Conservation (phyloP, 1,140 invertebrate species). For the Gryllus bimaculatus region DNA sequence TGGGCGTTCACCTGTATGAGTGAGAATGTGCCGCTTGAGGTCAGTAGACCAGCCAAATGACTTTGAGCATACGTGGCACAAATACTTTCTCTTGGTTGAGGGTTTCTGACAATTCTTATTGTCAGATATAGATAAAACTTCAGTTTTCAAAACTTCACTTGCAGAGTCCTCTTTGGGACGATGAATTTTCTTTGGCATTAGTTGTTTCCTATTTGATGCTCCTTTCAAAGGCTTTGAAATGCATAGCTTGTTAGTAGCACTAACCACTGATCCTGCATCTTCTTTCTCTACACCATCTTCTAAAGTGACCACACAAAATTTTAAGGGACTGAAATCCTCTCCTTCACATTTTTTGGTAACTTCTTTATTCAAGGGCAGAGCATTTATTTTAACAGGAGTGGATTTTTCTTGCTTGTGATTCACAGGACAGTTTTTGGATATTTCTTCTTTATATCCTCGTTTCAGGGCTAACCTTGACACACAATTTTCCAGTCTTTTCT, state of each 20-base stretch:
- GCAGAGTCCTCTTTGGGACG: not conserved
- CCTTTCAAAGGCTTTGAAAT: slow-evolving; percentile 11
- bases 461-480: slow-evolving; percentile 21
- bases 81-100: slow-evolving; percentile 26
- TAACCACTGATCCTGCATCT: not conserved
- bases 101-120: not conserved
- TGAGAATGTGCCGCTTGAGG: slow-evolving; percentile 30
- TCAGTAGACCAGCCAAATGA: slow-evolving; percentile 34
- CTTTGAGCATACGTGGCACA: slow-evolving; percentile 30
- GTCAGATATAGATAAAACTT: not conserved
- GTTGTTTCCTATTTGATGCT: slow-evolving; percentile 22
- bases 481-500: slow-evolving; percentile 25
- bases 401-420: not conserved
- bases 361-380: not conserved
- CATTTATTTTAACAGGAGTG: not conserved
- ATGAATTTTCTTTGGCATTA: slow-evolving; percentile 24
- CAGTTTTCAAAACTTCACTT: not conserved
- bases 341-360: not conserved
- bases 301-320: slow-evolving; percentile 28
- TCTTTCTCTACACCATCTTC: slow-evolving; percentile 24
- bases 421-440: slow-evolving; percentile 12
- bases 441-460: not conserved
- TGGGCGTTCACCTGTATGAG: slow-evolving; percentile 29
- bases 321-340: slow-evolving; percentile 29
- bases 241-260: not conserved